Evolutionary conservation across 2,797 vertebrate species (phyloP), one percentile per base, ranked within the genome.

Genomic region (Peromyscus attwateri): DNA sequence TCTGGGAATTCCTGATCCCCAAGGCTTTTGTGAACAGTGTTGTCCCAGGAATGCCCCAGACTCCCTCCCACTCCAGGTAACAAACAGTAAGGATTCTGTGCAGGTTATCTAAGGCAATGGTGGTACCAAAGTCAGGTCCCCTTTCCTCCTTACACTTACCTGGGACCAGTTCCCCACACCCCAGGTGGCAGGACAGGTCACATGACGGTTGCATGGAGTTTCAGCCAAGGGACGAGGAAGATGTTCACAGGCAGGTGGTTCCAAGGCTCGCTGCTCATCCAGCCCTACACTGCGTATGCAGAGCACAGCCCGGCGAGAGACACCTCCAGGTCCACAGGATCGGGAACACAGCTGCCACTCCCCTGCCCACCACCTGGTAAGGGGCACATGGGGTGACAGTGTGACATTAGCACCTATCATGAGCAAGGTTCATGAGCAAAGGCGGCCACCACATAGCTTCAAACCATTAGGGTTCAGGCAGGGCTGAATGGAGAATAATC

Each of bases 271-370:
- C 98, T 99, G 99, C 88, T 99, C 99, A 0, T 99, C 99, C 91
- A 97, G 98, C 29, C 99, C 99, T 49, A 99, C 98, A 0, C 99
- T 99, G 95, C 98, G 99, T 95, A 99, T 98, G 98, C 99, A 99
- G 3, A 99, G 98, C 95, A 99, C 99, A 0, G 99, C 98, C 95
- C 99, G 98, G 97, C 98, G 99, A 95, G 98, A 97, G 88, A 99
- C 49, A 14, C 99, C 99, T 0, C 75, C 49, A 0, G 16, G 95
- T 0, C 99, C 99, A 0, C 99, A 99, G 77, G 99, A 99, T 3
- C 97, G 96, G 0, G 99, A 99, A 96, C 99, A 99, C 8, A 93
- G 98, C 97, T 99, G 99, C 99, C 99, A 99, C 89, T 99, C 99
- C 0, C 99, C 99, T 0, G 98, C 98, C 99, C 99, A 99, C 99